Evolutionary conservation across 2,888 invertebrate species (phyloP).

Genomic region (Colletes collaris): DNA sequence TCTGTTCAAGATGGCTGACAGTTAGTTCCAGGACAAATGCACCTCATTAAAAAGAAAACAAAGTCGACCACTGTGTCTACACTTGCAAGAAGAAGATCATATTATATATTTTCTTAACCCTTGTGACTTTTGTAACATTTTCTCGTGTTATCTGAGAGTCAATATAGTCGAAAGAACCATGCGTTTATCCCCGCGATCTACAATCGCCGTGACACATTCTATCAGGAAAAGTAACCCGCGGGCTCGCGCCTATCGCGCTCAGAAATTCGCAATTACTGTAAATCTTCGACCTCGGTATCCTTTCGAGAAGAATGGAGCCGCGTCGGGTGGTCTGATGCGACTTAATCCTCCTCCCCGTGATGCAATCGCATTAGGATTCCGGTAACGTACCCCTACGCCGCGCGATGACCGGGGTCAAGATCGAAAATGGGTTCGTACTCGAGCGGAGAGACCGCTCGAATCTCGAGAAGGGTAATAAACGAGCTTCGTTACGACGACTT

Average conservation of each 20-base stretch:
- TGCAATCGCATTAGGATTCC: conserved; percentile 64
- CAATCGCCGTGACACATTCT: conserved; percentile 14
- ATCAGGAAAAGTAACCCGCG: conserved; percentile 36
- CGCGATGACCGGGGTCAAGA: conserved; percentile 27
- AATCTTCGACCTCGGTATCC: conserved; percentile 18
- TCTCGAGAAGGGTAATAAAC: conserved; percentile 25
- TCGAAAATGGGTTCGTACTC: conserved; percentile 13
- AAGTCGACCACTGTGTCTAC: too few species aligned
- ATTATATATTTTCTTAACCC: too few species aligned
- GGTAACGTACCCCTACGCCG: conserved; percentile 28
- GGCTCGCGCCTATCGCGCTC: not conserved
- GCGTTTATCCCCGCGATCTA: conserved; percentile 14
- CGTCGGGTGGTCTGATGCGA: conserved; percentile 31
- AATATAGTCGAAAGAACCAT: too few species aligned
- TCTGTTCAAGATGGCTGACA: too few species aligned
- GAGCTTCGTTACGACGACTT: conserved; percentile 28
- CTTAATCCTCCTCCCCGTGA: conserved; percentile 59
- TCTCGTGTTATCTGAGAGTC: not conserved
- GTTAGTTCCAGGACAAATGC: too few species aligned
- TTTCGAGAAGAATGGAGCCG: conserved; percentile 31
- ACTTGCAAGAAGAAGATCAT: too few species aligned
- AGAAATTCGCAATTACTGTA: conserved; percentile 39
- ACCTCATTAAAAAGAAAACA: too few species aligned
- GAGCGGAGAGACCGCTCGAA: conserved; percentile 1
- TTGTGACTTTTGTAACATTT: too few species aligned